phyloP scores from a whole-genome alignment of 2,797 vertebrate species.

The Argya squamiceps region DNA sequence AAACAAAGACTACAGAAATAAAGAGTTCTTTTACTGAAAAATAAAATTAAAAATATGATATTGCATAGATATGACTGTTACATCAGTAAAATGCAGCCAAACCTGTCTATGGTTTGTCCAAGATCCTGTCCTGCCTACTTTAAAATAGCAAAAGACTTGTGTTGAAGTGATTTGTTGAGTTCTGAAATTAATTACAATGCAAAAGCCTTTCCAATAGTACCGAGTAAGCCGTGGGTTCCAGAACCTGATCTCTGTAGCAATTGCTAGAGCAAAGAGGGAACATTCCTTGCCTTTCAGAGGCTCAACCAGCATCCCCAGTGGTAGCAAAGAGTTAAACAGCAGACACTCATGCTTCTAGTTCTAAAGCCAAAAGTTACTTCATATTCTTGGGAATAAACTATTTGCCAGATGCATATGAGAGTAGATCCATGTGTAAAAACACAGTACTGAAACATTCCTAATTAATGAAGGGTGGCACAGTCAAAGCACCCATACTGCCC shows the following conservation, averaged over 20 bases:
- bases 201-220: background rate
- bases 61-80: background rate
- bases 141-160: background rate
- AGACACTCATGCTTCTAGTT: slow-evolving; percentile 26
- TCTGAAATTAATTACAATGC: background rate
- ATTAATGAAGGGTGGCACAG: background rate
- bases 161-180: background rate
- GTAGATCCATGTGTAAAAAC: slow-evolving; percentile 68
- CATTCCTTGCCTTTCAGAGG: background rate
- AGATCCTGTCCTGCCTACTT: background rate
- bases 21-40: background rate
- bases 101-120: background rate
- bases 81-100: background rate
- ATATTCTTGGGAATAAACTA: slow-evolving; percentile 73
- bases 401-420: slow-evolving; percentile 72
- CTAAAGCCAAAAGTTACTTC: slow-evolving; percentile 76
- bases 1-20: background rate
- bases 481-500: slow-evolving; percentile 24
- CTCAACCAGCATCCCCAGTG: background rate
- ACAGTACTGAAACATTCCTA: slow-evolving; percentile 12
- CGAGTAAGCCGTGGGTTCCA: background rate
- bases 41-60: background rate
- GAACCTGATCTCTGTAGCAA: background rate
- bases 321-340: slow-evolving; percentile 63
- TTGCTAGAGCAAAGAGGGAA: background rate